Evolutionary conservation across 2,888 invertebrate genomes (phyloP), one percentile per base, ranked within the genome.

Genomic region (Galeopsomyia nigrocyanea): DNA sequence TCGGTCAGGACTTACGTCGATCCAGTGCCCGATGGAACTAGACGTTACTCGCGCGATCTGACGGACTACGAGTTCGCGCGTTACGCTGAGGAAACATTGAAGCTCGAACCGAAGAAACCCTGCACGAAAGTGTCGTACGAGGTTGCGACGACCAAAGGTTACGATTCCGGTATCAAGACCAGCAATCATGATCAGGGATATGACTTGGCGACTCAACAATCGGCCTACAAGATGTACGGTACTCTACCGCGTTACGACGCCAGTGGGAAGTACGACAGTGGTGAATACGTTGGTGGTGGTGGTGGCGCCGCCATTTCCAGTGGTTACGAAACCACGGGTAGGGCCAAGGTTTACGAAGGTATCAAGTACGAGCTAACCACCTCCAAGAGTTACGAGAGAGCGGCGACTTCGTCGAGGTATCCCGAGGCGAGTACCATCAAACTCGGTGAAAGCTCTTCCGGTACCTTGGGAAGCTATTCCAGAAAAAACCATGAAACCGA

Each of bases 151-250:
- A 82, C 82, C 7, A 85, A 85, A 65, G 85, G 83, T 31, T 86
- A 86, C 73, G 86, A 86, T 26, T 86, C 86, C 2, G 86, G 86
- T 0, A 80, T 86, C 7, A 85, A 86, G 76, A 86, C 86, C 0
- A 81, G 83, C 69, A 85, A 84, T 21, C 81, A 83, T 64, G 85
- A 86, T 14, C 82, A 83, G 19, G 79, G 81, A 3, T 86, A 86
- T 76, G 86, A 86, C 19, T 74, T 86, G n/a, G 80, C 80, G 13
- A 75, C 80, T 1, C 81, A 82, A 60, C 82, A 81, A 21, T 78
- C 84, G 3, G 80, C 80, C 10, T 81, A 81, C 9, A 85, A 85
- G 61, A 81, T 82, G 78, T 86, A 86, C 68, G 86, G 86, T 0
- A 86, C 86, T 0, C 58, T 86, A 70, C 86, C 86, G 0, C 80